A percentile compares a stretch with the other conserved stretches of the same genome.
These are phyloP conservation scores for Prietella phreatophila DNA, from an alignment of 2,113 vertebrate genomes.

Conservation along the genomic window DNA sequence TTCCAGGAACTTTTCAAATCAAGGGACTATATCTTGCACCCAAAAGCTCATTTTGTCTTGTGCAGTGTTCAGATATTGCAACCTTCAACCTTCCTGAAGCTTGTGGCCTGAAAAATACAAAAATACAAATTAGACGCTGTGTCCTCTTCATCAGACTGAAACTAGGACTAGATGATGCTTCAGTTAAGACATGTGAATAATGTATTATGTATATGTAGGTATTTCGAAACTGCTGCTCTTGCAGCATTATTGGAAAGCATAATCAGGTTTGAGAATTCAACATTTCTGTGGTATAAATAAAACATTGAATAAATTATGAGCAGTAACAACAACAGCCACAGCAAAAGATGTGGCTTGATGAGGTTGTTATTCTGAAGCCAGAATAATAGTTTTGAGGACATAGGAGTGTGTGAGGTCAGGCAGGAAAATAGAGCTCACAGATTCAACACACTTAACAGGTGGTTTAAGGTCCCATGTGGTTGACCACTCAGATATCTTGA, in stretches of 20 bases:
- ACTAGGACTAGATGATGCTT: neutral
- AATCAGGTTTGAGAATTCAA: neutral
- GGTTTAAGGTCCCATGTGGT: constrained; percentile 25
- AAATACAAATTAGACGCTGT: neutral
- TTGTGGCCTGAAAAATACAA: neutral
- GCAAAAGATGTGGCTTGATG: neutral
- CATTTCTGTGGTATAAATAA: neutral
- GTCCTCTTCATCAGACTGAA: neutral
- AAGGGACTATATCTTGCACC: neutral
- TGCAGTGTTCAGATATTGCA: neutral
- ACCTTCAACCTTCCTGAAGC: neutral
- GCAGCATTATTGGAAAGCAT: neutral
- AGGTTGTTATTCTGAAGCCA: neutral
- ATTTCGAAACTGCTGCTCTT: neutral
- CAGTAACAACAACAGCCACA: neutral
- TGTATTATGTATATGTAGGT: neutral
- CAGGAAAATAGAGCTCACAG: neutral
- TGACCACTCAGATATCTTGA: constrained; percentile 18
- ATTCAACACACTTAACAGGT: constrained; percentile 1
- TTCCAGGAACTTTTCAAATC: neutral
- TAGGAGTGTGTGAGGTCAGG: neutral
- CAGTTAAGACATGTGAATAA: neutral
- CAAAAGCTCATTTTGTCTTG: neutral
- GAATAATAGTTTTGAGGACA: neutral
- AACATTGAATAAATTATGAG: neutral